phyloP scores from a whole-genome alignment of 2,113 vertebrate genomes.

The Scatophagus argus region DNA sequence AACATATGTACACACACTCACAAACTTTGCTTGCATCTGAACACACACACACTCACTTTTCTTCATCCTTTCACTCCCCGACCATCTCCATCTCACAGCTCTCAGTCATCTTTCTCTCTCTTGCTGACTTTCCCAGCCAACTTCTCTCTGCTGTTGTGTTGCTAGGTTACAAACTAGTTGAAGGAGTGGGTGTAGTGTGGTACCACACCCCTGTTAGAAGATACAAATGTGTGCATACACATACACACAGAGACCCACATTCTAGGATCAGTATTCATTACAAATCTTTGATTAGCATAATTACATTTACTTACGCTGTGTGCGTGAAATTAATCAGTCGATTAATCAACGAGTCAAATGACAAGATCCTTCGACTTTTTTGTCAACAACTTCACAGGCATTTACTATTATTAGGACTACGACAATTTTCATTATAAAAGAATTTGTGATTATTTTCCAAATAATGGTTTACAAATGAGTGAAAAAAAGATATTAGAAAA shows the following conservation, averaged over 20 bases:
- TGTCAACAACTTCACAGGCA: background rate
- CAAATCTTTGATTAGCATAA: background rate
- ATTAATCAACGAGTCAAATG: background rate
- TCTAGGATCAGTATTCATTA: background rate
- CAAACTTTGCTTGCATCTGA: conserved; percentile 5
- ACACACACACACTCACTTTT: conserved; percentile 2
- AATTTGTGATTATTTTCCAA: background rate
- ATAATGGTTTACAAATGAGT: background rate
- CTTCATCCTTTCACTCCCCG: conserved; percentile 38
- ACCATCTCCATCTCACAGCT: conserved; percentile 44
- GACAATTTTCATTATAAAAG: background rate
- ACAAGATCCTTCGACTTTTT: too few species aligned
- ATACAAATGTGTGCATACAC: conserved; percentile 4
- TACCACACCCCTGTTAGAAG: conserved; percentile 68
- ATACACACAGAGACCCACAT: background rate
- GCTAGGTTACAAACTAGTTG: conserved; percentile 78
- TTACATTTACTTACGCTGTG: background rate
- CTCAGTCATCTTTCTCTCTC: conserved; percentile 55
- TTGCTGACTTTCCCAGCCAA: conserved; percentile 58
- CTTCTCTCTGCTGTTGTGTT: conserved; percentile 72
- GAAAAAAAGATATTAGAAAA: background rate
- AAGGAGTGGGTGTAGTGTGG: conserved; percentile 68
- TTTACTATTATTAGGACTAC: background rate
- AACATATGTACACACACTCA: conserved; percentile 28
- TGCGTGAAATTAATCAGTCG: background rate